Evolutionary conservation across 2,797 vertebrate species (phyloP).

Genomic region (Sebastes nivosus): DNA sequence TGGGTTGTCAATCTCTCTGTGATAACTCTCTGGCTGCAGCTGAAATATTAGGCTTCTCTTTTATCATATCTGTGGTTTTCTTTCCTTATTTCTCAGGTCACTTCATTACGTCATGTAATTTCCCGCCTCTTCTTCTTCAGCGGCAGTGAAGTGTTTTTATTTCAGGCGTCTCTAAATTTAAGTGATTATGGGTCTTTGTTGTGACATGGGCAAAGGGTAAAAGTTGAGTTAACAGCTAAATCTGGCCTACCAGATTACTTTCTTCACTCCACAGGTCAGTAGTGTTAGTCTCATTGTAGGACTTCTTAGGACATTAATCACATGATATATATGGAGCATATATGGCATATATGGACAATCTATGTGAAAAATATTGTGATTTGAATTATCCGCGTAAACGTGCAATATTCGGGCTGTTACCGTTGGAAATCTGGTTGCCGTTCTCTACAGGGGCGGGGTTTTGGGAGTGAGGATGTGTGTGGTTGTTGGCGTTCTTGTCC

Average conservation of each 20-base stretch:
- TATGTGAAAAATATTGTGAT: not conserved
- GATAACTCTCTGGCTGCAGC: not conserved
- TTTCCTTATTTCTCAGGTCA: not conserved
- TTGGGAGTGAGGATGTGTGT: conserved; percentile 77
- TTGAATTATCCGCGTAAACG: not conserved
- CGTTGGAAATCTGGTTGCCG: conserved; percentile 92
- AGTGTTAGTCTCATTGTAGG: not conserved
- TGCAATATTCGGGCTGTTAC: conserved; percentile 74
- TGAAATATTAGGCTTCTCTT: not conserved
- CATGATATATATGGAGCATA: not conserved
- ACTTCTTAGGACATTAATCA: not conserved
- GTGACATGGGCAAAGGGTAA: not conserved
- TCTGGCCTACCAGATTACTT: not conserved
- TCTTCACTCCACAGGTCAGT: not conserved
- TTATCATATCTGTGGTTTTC: not conserved
- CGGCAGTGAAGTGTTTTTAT: not conserved
- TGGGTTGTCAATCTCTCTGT: conserved; percentile 2
- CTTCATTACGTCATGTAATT: not conserved
- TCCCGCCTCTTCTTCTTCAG: not conserved
- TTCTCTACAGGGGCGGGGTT: conserved; percentile 87
- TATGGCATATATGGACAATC: not conserved
- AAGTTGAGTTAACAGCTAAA: not conserved
- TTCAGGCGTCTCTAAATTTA: not conserved
- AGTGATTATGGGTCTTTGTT: not conserved
- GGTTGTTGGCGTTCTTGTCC: conserved; percentile 96